Evolutionary conservation across 1,140 invertebrate species (phyloP).

Genomic region (Branchinecta lynchi): DNA sequence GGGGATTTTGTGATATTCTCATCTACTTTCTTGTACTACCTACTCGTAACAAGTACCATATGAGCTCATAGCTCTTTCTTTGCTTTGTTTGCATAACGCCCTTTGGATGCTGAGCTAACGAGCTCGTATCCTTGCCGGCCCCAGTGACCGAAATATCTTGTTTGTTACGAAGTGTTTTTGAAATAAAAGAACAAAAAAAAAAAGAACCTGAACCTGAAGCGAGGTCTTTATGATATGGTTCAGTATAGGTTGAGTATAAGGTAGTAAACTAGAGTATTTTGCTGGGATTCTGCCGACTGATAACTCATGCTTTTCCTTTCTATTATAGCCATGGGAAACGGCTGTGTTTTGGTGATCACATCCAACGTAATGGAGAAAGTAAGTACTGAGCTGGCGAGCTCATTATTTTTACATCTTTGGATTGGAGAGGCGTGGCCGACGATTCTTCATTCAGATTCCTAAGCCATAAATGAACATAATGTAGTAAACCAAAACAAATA

Average conservation of each 20-base stretch:
- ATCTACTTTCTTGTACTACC: no score
- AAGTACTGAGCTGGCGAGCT: not conserved
- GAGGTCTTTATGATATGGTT: not conserved
- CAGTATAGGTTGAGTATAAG: not conserved
- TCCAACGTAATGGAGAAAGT: not conserved
- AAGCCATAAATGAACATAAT: not conserved
- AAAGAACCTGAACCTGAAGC: not conserved
- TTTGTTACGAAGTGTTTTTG: not conserved
- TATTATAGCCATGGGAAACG: conserved; percentile 5
- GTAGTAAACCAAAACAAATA: not conserved
- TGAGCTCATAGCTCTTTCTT: no score
- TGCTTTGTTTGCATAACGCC: no score
- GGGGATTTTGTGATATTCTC: no score
- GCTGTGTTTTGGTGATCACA: not conserved
- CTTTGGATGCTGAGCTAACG: no score
- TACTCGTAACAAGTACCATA: no score
- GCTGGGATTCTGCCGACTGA: not conserved
- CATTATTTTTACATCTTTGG: not conserved
- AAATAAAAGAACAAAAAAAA: no score
- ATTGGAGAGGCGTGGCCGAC: not conserved
- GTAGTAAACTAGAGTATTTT: not conserved
- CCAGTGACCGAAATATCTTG: not conserved
- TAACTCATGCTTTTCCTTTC: not conserved
- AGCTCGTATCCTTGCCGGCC: no score
- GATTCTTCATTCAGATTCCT: not conserved